Base-by-base conservation (phyloP, 2,888 invertebrate genomes). In the Eupelmus urozonus region DNA sequence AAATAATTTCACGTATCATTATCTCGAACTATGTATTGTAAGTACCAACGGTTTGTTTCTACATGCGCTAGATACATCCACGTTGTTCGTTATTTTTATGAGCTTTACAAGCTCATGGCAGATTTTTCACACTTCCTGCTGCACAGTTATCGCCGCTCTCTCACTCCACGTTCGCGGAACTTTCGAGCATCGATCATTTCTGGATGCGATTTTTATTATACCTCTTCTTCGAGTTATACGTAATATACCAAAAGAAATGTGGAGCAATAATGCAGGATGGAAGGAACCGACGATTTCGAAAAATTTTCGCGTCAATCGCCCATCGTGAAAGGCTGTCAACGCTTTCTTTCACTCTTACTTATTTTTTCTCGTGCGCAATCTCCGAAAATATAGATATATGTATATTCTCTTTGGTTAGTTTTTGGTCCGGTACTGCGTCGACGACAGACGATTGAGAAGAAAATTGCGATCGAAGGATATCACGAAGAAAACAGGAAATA, bases 331-430 rank as follows among this genome's bases (percentile, higher is more conserved):
- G 9, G 45, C 7, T 34, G 3, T 23, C 67, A 25, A 16, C 42
- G 49, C 25, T 27, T 25, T 45, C 57, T 55, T 13, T 29, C 27
- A 40, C 40, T 11, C 29, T 7, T 18, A 2, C 23, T 29, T 51
- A 34, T 34, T 55, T 55, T n/a, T n/a, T 29, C 20, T 40, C 51
- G n/a, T 20, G 40, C 55, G 18, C 45, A n/a, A 18, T 34, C 53
- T 40, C 69, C 69, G 78, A 78, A 78, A 78, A 78, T 78, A 78
- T 74, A 70, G 65, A 59, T 78, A 66, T 53, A 53, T 65, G 51
- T 78, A 66, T 53, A 53, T 65, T 70, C 63, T 63, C 78, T 57
- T n/a, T 51, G 4, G 40, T 57, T 74, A 73, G 74, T 5, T 16
- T 59, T 75, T 78, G 78, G 78, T 78, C 78, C 78, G 65, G 29